Evolutionary conservation across 2,113 vertebrate species (phyloP).

Genomic region (Corynorhinus townsendii): DNA sequence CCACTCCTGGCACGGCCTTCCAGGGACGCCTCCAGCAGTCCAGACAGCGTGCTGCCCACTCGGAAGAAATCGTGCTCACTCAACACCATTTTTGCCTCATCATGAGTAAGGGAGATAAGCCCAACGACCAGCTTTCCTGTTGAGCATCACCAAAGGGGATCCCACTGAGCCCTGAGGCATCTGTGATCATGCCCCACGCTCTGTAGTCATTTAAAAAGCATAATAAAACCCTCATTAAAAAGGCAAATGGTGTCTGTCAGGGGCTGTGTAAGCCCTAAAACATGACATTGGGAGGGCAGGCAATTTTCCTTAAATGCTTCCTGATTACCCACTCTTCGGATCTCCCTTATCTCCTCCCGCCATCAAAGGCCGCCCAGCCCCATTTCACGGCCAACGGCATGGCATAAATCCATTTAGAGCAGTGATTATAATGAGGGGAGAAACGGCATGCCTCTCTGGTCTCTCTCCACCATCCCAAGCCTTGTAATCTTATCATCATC

Average conservation of each 20-base stretch:
- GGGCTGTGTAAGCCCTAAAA: background rate
- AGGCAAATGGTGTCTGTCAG: background rate
- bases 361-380: background rate
- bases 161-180: rapidly evolving
- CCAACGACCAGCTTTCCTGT: background rate
- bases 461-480: background rate
- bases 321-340: background rate
- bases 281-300: background rate
- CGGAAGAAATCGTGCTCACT: slow-evolving; percentile 44
- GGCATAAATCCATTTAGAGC: slow-evolving; percentile 32
- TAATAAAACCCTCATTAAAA: background rate
- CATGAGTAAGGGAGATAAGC: slow-evolving; percentile 34
- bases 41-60: slow-evolving; percentile 54
- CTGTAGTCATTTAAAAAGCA: background rate
- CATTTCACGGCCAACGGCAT: background rate
- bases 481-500: background rate
- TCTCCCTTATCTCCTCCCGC: slow-evolving; percentile 6
- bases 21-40: background rate
- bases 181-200: background rate
- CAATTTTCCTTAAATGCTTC: background rate
- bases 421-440: slow-evolving; percentile 24
- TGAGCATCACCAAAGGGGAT: background rate
- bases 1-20: background rate
- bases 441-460: background rate
- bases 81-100: slow-evolving; percentile 33